These are phyloP conservation scores for Anagrus nilaparvatae DNA, from an alignment of 1,140 invertebrate genomes.

Conservation along the genomic window DNA sequence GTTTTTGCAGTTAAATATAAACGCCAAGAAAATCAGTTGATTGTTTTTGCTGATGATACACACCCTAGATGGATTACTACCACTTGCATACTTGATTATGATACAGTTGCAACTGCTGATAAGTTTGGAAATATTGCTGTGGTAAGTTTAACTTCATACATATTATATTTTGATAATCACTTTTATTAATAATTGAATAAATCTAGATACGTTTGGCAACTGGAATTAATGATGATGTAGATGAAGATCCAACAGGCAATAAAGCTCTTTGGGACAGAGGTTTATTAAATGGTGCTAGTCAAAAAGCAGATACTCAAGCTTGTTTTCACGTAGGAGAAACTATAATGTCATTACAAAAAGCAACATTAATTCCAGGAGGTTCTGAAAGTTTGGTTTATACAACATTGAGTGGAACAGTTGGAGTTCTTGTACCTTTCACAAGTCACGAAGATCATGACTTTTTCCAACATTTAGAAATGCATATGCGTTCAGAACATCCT, in stretches of 20 bases:
- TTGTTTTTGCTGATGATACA: conserved; percentile 97
- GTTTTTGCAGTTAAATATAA: conserved; percentile 95
- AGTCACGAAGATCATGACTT: conserved; percentile 98
- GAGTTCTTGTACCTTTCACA: conserved; percentile 94
- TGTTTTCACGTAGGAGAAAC: conserved; percentile 96
- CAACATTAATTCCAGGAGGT: conserved; percentile 93
- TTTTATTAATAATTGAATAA: neutral
- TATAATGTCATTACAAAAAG: conserved; percentile 82
- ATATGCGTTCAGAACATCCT: conserved; percentile 94
- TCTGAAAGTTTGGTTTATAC: conserved; percentile 94
- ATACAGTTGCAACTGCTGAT: conserved; percentile 91
- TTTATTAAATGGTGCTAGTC: conserved; percentile 90
- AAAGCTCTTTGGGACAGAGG: conserved; percentile 98
- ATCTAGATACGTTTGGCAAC: conserved; percentile 68
- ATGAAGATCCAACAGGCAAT: conserved; percentile 97
- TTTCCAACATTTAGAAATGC: conserved; percentile 99
- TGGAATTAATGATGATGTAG: conserved; percentile 92
- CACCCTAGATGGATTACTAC: conserved; percentile 93
- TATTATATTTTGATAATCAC: conserved; percentile 4
- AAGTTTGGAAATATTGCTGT: conserved; percentile 98
- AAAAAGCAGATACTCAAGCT: conserved; percentile 87
- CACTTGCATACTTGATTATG: conserved; percentile 89
- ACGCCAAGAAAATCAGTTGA: conserved; percentile 90
- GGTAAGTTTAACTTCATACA: conserved; percentile 47
- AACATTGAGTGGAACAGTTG: conserved; percentile 89